Conservation (phyloP, 2,113 vertebrate genomes). For the Bettongia penicillata region DNA sequence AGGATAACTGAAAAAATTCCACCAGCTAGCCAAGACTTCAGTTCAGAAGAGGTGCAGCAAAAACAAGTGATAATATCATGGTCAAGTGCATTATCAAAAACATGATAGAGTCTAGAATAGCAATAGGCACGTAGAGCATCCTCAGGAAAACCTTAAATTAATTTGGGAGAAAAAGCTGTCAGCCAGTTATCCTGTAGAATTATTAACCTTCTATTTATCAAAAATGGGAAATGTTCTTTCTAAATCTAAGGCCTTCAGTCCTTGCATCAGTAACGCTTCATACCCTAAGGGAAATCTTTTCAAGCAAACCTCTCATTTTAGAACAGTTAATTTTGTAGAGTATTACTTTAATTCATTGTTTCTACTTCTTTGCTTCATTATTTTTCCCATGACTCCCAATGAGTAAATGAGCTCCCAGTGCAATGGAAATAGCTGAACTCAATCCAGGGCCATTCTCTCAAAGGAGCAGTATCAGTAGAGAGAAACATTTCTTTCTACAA, state of each 20-base stretch:
- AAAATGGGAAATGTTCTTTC: neutral
- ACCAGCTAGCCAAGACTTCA: neutral
- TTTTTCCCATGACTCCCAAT: slow-evolving; percentile 72
- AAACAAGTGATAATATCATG: neutral
- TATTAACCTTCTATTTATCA: neutral
- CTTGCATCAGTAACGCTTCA: neutral
- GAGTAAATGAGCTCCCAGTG: slow-evolving; percentile 72
- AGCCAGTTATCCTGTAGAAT: neutral
- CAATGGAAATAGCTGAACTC: slow-evolving; percentile 70
- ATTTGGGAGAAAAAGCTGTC: neutral
- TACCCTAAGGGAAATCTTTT: neutral
- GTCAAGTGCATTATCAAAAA: neutral
- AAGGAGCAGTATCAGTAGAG: slow-evolving; percentile 50
- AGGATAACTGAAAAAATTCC: neutral
- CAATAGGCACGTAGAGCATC: neutral
- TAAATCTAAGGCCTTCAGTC: neutral
- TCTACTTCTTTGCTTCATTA: slow-evolving; percentile 69
- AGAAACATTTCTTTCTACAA: slow-evolving; percentile 62
- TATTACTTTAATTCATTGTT: slow-evolving; percentile 19
- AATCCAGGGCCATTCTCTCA: slow-evolving; percentile 71
- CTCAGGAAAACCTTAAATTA: neutral
- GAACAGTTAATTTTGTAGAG: neutral
- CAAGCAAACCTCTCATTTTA: neutral
- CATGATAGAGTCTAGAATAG: neutral
- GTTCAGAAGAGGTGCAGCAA: neutral